These are phyloP conservation scores for Furcula furcula DNA, from an alignment of 2,888 invertebrate genomes.

Conservation along the genomic window DNA sequence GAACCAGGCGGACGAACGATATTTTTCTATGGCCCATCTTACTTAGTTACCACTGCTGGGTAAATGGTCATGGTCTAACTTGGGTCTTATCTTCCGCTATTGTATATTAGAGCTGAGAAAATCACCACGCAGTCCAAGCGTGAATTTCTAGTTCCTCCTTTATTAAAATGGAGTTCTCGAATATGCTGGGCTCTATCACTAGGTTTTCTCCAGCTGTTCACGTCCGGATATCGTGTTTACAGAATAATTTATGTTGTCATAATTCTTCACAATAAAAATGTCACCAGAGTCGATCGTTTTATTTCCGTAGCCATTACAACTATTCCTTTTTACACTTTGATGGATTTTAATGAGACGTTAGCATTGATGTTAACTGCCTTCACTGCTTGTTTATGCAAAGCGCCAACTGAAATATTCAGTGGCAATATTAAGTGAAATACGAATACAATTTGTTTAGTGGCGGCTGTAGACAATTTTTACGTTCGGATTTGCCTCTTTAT, in stretches of 20 bases:
- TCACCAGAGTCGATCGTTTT: constrained; percentile 12
- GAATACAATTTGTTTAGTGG: too few relatives aligned
- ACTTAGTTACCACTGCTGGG: too few relatives aligned
- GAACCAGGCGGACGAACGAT: too few relatives aligned
- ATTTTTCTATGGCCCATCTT: too few relatives aligned
- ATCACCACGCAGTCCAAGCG: too few relatives aligned
- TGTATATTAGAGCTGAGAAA: not conserved
- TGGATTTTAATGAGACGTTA: constrained; percentile 10
- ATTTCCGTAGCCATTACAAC: constrained; percentile 13
- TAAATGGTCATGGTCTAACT: too few relatives aligned
- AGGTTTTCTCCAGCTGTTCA: too few relatives aligned
- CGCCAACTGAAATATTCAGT: not conserved
- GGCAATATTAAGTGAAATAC: not conserved
- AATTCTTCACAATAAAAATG: constrained; percentile 15
- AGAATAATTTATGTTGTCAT: not conserved
- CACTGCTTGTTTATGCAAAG: not conserved
- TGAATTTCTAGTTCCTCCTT: too few relatives aligned
- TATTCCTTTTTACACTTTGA: constrained; percentile 9
- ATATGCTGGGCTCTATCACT: too few relatives aligned
- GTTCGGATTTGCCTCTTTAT: too few relatives aligned
- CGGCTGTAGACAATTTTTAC: too few relatives aligned
- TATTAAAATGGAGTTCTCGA: too few relatives aligned
- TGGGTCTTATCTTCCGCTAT: not conserved
- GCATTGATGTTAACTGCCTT: not conserved
- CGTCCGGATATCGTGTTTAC: not conserved